Evolutionary conservation across 1,140 invertebrate genomes (phyloP).

Genomic region (Nylanderia fulva): DNA sequence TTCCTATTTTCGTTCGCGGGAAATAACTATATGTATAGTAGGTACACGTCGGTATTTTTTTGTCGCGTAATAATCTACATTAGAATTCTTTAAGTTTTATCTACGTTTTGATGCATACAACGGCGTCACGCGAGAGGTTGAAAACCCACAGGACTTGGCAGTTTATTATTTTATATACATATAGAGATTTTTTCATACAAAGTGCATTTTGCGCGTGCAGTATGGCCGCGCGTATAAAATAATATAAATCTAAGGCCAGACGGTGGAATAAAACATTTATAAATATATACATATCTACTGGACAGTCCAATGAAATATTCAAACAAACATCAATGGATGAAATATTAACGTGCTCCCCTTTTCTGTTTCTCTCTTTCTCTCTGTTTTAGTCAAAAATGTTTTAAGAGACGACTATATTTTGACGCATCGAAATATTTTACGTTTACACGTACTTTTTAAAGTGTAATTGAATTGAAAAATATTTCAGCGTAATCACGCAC

Average conservation of each 20-base stretch:
- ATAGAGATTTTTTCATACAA: neutral
- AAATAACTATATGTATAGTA: neutral
- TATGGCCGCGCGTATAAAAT: neutral
- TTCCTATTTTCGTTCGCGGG: slow-evolving; percentile 3
- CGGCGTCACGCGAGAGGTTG: slow-evolving; percentile 46
- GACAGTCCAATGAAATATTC: slow-evolving; percentile 42
- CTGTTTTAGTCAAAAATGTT: slow-evolving; percentile 27
- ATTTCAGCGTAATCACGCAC: neutral
- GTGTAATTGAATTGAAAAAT: slow-evolving; percentile 31
- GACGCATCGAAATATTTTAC: slow-evolving; percentile 21
- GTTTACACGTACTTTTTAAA: neutral
- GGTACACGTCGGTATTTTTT: slow-evolving; percentile 23
- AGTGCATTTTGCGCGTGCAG: neutral
- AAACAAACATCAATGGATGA: slow-evolving; percentile 45
- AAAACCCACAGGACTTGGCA: slow-evolving; percentile 14
- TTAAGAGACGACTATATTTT: slow-evolving; percentile 34
- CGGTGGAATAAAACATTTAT: slow-evolving; percentile 6
- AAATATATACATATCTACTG: slow-evolving; percentile 16
- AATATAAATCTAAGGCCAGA: slow-evolving; percentile 42
- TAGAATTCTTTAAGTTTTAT: slow-evolving; percentile 57
- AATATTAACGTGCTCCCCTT: slow-evolving; percentile 41
- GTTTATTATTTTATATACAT: slow-evolving; percentile 37
- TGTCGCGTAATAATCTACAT: slow-evolving; percentile 42
- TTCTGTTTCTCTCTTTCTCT: neutral
- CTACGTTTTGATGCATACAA: slow-evolving; percentile 39